Base-by-base conservation (phyloP, 2,797 vertebrate species). In the Premnoplex brunnescens region DNA sequence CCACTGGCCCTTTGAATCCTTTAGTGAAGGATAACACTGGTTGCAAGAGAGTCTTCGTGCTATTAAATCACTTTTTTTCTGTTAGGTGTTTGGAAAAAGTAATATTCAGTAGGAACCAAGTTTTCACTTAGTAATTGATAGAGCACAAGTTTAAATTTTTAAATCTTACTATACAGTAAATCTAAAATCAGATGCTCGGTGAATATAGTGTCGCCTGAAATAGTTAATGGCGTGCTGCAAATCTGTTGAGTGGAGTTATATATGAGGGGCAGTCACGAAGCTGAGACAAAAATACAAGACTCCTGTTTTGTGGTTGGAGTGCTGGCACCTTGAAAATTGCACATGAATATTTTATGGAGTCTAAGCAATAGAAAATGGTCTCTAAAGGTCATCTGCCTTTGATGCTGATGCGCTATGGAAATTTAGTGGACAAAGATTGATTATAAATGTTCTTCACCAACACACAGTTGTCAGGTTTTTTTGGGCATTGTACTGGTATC, bases 181-280 rank as follows among this genome's bases (percentile, higher is more conserved):
- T 95, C 77, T 95, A 72, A 91, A 95, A 94, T 97, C 71, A 89
- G 84, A 92, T 94, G 82, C 60, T 79, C 71, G 72, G 82, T 96
- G 90, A 95, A 91, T 64, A 85, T 80, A 89, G 37, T 86, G 84
- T 95, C 62, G n/a, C 92, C 94, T 95, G 79, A 97, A 96, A 92
- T 82, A 91, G 78, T 95, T 96, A 95, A 95, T 91, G 74, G 43
- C 2, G 5, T 85, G 49, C 91, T 93, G 23, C 93, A 72, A 95
- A 85, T 89, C 76, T 96, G 39, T 79, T 84, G 94, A 86, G 78
- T 96, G 66, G 78, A 85, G 51, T 75, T 81, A 75, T n/a, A 34
- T 72, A 43, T 8, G 7, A 90, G 28, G 16, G 30, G 15, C 16
- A 56, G 24, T 62, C 39, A 56, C 69, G 77, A 93, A 82, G 51